phyloP scores from a whole-genome alignment of 2,797 vertebrate species.

The Macrochelys suwanniensis region DNA sequence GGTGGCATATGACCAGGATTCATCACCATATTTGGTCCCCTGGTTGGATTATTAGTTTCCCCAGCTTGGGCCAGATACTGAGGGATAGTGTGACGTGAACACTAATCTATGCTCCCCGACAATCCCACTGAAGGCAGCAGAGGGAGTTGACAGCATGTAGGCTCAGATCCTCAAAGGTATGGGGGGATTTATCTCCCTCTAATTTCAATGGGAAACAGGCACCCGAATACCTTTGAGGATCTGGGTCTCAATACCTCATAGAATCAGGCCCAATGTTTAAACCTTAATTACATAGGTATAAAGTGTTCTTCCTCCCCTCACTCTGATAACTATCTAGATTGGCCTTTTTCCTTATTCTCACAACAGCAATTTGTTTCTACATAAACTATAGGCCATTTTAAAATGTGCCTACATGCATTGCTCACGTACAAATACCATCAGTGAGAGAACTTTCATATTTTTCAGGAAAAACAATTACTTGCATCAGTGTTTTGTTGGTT shows the following conservation, averaged over 20 bases:
- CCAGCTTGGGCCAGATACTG: too few species aligned
- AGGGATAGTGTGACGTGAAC: too few species aligned
- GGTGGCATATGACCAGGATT: too few species aligned
- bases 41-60: too few species aligned
- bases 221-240: not conserved
- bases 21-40: too few species aligned
- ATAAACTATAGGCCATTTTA: not conserved
- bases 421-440: not conserved
- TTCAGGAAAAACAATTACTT: not conserved
- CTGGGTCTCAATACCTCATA: not conserved
- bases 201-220: not conserved
- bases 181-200: not conserved
- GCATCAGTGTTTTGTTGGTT: conserved; percentile 26
- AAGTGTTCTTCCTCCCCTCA: not conserved
- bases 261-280: not conserved
- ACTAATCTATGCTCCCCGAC: too few species aligned
- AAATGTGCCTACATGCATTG: not conserved
- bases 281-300: not conserved
- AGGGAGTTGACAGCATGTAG: not conserved
- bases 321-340: not conserved
- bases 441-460: not conserved
- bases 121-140: too few species aligned
- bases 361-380: not conserved
- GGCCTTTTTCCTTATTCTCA: not conserved
- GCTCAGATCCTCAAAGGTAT: not conserved